These are phyloP conservation scores for Barnardius zonarius DNA, from an alignment of 2,113 vertebrate genomes.

Conservation along the genomic window DNA sequence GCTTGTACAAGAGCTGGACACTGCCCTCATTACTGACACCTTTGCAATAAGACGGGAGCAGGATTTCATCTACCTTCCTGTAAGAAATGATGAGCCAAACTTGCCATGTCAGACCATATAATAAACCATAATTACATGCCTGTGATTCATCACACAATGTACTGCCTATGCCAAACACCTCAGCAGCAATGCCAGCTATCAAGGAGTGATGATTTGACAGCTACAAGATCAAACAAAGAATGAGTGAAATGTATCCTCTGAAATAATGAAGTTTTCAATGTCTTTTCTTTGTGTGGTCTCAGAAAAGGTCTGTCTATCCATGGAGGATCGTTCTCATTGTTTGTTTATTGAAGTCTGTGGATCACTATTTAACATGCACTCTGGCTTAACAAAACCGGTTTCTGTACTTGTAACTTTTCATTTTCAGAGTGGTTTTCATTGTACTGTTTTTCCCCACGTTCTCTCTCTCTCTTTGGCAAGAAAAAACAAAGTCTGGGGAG, in stretches of 20 bases:
- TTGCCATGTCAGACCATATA: neutral
- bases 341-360: neutral
- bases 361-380: neutral
- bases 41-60: neutral
- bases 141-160: rapidly evolving
- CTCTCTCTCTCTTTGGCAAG: neutral
- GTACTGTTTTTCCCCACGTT: neutral
- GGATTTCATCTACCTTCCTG: neutral
- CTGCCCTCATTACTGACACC: neutral
- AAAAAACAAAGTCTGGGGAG: neutral
- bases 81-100: neutral
- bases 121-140: neutral
- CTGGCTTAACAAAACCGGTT: neutral
- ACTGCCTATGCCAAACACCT: neutral
- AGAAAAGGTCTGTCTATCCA: neutral
- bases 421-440: neutral
- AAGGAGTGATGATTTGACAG: neutral
- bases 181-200: neutral
- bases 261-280: neutral
- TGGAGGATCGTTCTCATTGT: neutral
- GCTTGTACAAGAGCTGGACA: neutral
- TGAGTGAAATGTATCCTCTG: neutral
- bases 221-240: neutral
- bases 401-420: neutral
- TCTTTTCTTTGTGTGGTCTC: neutral